Evolutionary conservation across 2,888 invertebrate genomes (phyloP), one percentile per base, ranked within the genome.

Genomic region (Pristionchus entomophagus): DNA sequence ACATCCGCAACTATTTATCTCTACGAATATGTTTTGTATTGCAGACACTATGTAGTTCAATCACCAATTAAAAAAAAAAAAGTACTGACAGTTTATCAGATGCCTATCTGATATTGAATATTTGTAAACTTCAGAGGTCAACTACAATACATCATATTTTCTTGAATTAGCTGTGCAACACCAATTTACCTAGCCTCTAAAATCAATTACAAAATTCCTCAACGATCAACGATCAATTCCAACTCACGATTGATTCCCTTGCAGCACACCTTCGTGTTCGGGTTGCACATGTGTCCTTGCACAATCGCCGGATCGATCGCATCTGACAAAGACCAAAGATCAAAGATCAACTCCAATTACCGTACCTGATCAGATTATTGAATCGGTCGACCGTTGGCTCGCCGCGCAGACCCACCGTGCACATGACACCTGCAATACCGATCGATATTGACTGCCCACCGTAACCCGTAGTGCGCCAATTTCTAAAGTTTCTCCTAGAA

Each of bases 191-290:
- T n/a, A n/a, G 49, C 41, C 41, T 29, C 8, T 14, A 10, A 78
- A 78, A 49, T 12, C 35, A 22, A 5, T 77, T 29, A n/a, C n/a
- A 77, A 29, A 38, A 14, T n/a, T n/a, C n/a, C n/a, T n/a, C n/a
- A n/a, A n/a, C n/a, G n/a, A 14, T 45, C 45, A 17, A 65, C 22
- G 32, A 17, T 38, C 35, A 69, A 38, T 38, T 38, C 8, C 35
- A 35, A 89, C 91, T 89, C 62, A 92, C 92, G 86, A 82, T 92
- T 92, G 19, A 88, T 88, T 88, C 92, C 92, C 77, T 90, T 91
- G 87, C 92, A 92, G 87, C 92, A 92, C 10, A 92, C 91, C 38
- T 89, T 87, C 32, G 87, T 87, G 65, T 87, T 89, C 53, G 91
- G 91, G 87, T 92, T 92, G 84, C 92, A 92, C 87, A 92, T 89